Conservation (phyloP, 2,797 vertebrate genomes). For the Dendrocincla fuliginosa region DNA sequence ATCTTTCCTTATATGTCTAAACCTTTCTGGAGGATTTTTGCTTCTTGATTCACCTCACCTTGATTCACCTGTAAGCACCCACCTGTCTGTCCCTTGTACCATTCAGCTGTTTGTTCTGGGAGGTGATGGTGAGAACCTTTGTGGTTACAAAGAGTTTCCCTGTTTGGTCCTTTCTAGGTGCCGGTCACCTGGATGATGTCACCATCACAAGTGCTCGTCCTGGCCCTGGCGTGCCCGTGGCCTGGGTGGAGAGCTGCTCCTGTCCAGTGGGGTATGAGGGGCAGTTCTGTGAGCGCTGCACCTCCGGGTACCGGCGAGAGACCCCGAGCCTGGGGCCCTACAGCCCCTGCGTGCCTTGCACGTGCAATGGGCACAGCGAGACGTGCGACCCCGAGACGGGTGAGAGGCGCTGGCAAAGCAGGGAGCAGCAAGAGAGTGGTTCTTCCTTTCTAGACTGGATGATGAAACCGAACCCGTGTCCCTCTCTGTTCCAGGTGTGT, state of each 20-base stretch:
- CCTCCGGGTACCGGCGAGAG: constrained; percentile 86
- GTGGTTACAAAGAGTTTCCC: neutral
- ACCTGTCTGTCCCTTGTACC: neutral
- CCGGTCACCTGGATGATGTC: constrained; percentile 90
- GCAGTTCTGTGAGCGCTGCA: constrained; percentile 92
- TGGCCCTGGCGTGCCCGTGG: constrained; percentile 80
- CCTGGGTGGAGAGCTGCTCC: constrained; percentile 92
- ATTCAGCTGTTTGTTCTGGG: neutral
- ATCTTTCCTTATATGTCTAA: neutral
- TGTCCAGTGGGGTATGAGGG: constrained; percentile 91
- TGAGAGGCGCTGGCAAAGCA: constrained; percentile 30
- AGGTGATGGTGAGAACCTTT: fast-evolving
- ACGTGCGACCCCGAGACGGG: constrained; percentile 86
- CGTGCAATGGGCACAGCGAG: constrained; percentile 91
- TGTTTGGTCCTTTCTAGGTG: constrained; percentile 72
- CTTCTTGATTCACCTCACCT: neutral
- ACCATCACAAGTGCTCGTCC: constrained; percentile 83
- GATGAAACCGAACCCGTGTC: neutral
- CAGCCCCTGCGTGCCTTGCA: constrained; percentile 89
- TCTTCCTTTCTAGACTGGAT: neutral
- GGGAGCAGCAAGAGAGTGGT: fast-evolving
- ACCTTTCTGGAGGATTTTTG: neutral
- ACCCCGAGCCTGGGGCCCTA: constrained; percentile 83
- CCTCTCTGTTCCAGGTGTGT: constrained; percentile 78
- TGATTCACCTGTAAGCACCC: neutral